These are phyloP conservation scores for Harpagoxenus sublaevis DNA, from an alignment of 2,888 invertebrate genomes.

Conservation along the genomic window DNA sequence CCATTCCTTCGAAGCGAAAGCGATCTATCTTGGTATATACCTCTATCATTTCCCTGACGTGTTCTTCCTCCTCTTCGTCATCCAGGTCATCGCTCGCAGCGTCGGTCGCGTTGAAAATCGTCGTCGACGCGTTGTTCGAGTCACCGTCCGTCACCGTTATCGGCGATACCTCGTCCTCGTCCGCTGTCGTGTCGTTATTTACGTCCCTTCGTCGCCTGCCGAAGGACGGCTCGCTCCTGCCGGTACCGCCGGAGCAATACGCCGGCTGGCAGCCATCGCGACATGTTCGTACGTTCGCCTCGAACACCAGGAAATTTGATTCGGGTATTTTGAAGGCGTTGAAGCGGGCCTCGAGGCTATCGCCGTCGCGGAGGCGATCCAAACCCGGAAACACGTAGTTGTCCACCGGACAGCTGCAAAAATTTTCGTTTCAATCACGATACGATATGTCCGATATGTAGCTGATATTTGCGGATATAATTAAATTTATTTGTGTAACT, in stretches of 20 bases:
- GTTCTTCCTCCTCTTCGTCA: conserved; percentile 88
- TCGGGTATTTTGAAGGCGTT: conserved; percentile 98
- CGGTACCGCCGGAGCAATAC: conserved; percentile 92
- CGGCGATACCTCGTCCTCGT: conserved; percentile 80
- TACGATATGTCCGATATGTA: not conserved
- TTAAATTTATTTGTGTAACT: not conserved
- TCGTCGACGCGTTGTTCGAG: conserved; percentile 50
- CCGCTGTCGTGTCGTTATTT: conserved; percentile 64
- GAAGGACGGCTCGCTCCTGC: conserved; percentile 94
- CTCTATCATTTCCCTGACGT: conserved; percentile 96
- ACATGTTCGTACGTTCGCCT: conserved; percentile 96
- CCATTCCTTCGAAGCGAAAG: not conserved
- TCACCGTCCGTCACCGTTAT: conserved; percentile 78
- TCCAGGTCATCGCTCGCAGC: conserved; percentile 71
- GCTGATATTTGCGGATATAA: not conserved
- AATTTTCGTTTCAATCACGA: conserved; percentile 20
- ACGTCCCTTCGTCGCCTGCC: conserved; percentile 90
- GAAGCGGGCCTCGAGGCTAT: conserved; percentile 95
- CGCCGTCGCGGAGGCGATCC: conserved; percentile 94
- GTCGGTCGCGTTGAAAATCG: conserved; percentile 64
- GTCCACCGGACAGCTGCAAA: conserved; percentile 94
- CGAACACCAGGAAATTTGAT: conserved; percentile 97
- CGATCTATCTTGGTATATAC: conserved; percentile 85
- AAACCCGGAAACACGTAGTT: conserved; percentile 96
- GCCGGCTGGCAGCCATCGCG: conserved; percentile 96